Evolutionary conservation across 2,888 invertebrate genomes (phyloP).

Genomic region (Melinaea marsaeus): DNA sequence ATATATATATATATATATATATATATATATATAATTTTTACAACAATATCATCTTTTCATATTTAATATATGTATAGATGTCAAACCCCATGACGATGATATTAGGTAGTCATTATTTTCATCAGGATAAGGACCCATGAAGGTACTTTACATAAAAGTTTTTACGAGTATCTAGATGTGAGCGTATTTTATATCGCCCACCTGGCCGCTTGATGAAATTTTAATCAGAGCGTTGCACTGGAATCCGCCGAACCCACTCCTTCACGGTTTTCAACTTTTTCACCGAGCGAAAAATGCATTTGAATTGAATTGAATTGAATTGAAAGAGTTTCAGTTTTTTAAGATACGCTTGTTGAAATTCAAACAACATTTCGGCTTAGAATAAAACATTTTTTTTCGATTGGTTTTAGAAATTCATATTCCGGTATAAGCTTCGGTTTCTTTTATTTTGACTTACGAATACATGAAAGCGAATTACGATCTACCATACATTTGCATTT

Average conservation of each 20-base stretch:
- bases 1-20: too few relatives aligned
- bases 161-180: slow-evolving; percentile 12
- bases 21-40: too few relatives aligned
- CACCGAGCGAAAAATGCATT: slow-evolving; percentile 32
- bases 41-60: too few relatives aligned
- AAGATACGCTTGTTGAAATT: slow-evolving; percentile 23
- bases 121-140: neutral
- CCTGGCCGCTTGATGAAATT: slow-evolving; percentile 37
- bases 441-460: slow-evolving; percentile 18
- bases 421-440: neutral
- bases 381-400: slow-evolving; percentile 5
- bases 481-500: too few relatives aligned
- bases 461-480: neutral
- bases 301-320: slow-evolving; percentile 29
- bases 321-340: slow-evolving; percentile 20
- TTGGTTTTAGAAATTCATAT: slow-evolving; percentile 5
- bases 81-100: too few relatives aligned
- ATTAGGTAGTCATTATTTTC: neutral
- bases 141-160: neutral
- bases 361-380: slow-evolving; percentile 6
- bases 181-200: slow-evolving; percentile 23
- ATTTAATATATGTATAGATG: too few relatives aligned
- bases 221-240: slow-evolving; percentile 41
- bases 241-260: slow-evolving; percentile 37
- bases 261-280: slow-evolving; percentile 34